Evolutionary conservation across 2,113 vertebrate genomes (phyloP), one percentile per base, ranked within the genome.

Genomic region (Cyprinodon tularosa): DNA sequence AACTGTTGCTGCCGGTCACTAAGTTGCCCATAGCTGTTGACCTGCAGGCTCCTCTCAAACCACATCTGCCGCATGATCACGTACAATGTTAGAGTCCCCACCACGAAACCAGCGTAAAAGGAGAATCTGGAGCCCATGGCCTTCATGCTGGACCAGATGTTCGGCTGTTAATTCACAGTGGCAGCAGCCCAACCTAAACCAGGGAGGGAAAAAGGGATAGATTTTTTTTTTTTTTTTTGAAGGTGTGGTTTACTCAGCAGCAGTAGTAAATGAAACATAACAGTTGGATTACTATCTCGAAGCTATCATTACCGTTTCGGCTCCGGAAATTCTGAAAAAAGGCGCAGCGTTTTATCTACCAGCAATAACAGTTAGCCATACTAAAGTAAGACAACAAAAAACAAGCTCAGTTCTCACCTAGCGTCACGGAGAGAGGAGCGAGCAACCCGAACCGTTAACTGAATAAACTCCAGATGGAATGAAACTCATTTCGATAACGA

Each of bases 51-150:
- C 48, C 4, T 80, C n/a, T 87, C 81, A 40, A 92, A 92, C 75
- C 83, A 84, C 20, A 91, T 45, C 71, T 92, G 89, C 38, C 84
- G 82, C 72, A 95, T 69, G 42, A 95, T 82, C 82, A 93, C 78
- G 86, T 95, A 95, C 38, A 95, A 73, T 0, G 81, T 91, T 48
- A 89, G 70, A 53, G 90, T 92, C 17, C 95, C 95, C 70, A 94
- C 89, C 71, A 93, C 66, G 60, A 96, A 93, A 11, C 95, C 95
- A 36, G 89, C 74, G 22, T 77, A 92, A 83, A 96, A 95, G 20
- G 92, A 90, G 37, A 90, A 69, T 76, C 86, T 92, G 74, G 90
- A 81, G 20, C 78, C 72, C 60, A 89, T 44, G 71, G 84, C 74
- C 72, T 92, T 93, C 94, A 94, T 95, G 65, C 65, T 86, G 81